Percentiles rank a stretch among this genome's conserved stretches.
phyloP scores from a whole-genome alignment of 2,113 vertebrate species.

The rat (Rattus norvegicus) region GRCr8 NC_086019.1:208640001-208640500 shows the following conservation, averaged over 20 bases:
- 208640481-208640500: background rate
- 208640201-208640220: background rate
- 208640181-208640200: background rate
- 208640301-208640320: background rate
- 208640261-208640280: background rate
- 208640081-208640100: background rate
- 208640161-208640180: background rate
- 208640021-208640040: background rate
- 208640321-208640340: rapidly evolving
- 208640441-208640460: background rate
- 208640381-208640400: background rate
- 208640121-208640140: background rate
- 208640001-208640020: background rate
- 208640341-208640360: background rate
- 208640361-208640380: background rate
- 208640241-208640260: background rate
- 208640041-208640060: background rate
- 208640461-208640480: background rate
- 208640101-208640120: background rate
- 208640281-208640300: rapidly evolving
- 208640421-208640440: too few relatives aligned
- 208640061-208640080: background rate
- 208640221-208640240: background rate
- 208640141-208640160: background rate
- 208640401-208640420: background rate